These are phyloP conservation scores for Chaitophorus viminalis DNA, from an alignment of 2,888 invertebrate species.

Conservation along the genomic window DNA sequence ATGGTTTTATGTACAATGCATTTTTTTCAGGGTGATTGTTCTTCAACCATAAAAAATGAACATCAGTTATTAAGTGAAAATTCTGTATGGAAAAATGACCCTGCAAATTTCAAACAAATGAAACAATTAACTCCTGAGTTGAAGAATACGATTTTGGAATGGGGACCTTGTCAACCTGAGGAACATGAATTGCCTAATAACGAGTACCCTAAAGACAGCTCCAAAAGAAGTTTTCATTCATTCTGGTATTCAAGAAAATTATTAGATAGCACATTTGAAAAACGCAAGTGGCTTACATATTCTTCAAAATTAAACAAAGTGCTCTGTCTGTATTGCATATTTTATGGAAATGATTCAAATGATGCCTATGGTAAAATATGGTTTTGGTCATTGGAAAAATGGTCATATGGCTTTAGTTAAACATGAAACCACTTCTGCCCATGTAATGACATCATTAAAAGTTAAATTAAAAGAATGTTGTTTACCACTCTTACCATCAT, in stretches of 20 bases:
- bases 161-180: background rate
- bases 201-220: background rate
- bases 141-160: background rate
- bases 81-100: background rate
- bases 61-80: background rate
- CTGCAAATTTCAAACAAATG: background rate
- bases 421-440: background rate
- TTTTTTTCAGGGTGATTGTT: background rate
- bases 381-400: background rate
- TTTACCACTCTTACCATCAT: no score
- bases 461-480: background rate
- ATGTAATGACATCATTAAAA: slow-evolving; percentile 1
- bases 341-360: background rate
- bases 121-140: background rate
- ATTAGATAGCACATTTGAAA: background rate
- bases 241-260: background rate
- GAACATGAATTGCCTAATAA: background rate
- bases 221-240: background rate
- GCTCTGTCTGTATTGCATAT: background rate
- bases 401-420: background rate
- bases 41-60: background rate
- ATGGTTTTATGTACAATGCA: background rate
- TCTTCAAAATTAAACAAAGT: slow-evolving; percentile 1
- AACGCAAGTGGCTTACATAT: background rate
- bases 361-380: background rate